phyloP scores from a whole-genome alignment of 2,797 vertebrate species.

The Dicrostonyx torquatus region DNA sequence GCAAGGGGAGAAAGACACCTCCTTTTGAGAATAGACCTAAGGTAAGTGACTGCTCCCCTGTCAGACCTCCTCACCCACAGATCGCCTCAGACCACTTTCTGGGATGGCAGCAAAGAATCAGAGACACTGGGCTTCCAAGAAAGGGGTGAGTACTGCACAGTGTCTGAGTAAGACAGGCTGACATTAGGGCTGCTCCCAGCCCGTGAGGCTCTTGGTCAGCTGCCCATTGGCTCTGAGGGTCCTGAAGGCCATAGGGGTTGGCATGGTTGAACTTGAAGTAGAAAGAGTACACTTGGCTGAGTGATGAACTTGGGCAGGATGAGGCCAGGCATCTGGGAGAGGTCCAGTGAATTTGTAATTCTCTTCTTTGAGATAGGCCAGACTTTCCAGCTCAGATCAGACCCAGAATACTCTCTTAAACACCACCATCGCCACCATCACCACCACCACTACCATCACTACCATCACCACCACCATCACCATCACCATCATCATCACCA shows the following conservation, averaged over 20 bases:
- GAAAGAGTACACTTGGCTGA: neutral
- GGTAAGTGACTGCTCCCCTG: neutral
- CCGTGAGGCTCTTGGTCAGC: neutral
- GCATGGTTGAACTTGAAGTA: neutral
- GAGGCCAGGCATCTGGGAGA: neutral
- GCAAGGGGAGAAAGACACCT: neutral
- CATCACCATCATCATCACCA: neutral
- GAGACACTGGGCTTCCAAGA: neutral
- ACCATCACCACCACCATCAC: rapidly evolving
- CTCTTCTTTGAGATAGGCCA: neutral
- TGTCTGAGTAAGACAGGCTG: neutral
- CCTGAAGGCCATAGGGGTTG: neutral
- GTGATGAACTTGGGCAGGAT: neutral
- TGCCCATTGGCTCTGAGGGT: neutral
- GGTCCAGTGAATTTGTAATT: neutral
- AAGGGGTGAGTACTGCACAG: neutral
- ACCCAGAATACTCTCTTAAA: neutral
- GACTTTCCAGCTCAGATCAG: neutral
- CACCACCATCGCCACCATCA: too few relatives aligned
- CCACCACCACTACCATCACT: too few relatives aligned
- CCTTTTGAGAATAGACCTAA: neutral
- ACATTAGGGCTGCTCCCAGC: neutral
- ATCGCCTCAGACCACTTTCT: neutral
- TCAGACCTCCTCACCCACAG: neutral
- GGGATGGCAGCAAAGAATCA: neutral